Evolutionary conservation across 2,113 vertebrate species (phyloP).

Genomic region (Strigops habroptila): DNA sequence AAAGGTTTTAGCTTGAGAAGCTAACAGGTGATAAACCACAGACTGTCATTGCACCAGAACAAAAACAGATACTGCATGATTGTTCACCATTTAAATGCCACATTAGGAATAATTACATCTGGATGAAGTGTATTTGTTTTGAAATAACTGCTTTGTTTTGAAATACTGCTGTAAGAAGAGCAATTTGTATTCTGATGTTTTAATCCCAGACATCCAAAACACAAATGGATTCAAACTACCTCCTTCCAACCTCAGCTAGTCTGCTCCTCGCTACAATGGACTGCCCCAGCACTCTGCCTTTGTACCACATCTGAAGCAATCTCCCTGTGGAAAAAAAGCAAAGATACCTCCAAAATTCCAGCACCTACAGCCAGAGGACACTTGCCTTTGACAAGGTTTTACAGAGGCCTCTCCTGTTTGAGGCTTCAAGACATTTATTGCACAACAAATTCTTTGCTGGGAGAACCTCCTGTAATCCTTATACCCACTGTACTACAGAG

Average conservation of each 20-base stretch:
- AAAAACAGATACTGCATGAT: not conserved
- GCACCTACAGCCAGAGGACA: not conserved
- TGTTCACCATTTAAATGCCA: not conserved
- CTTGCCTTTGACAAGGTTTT: not conserved
- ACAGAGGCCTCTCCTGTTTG: not conserved
- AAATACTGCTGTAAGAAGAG: not conserved
- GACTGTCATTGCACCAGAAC: not conserved
- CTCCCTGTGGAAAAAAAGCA: not conserved
- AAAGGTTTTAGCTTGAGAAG: not conserved
- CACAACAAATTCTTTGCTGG: not conserved
- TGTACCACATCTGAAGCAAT: not conserved
- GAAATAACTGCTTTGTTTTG: not conserved
- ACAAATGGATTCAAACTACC: not conserved
- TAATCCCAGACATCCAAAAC: not conserved
- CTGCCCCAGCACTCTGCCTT: not conserved
- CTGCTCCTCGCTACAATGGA: not conserved
- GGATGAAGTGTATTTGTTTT: not conserved
- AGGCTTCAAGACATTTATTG: not conserved
- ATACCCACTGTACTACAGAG: fast-evolving
- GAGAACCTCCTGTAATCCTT: not conserved
- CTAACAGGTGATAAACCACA: not conserved
- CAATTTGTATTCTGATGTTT: not conserved
- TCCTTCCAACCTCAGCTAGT: not conserved
- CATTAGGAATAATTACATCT: not conserved
- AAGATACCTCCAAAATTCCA: not conserved